phyloP scores from a whole-genome alignment of 2,888 invertebrate species.

The Bombylius discolor region DNA sequence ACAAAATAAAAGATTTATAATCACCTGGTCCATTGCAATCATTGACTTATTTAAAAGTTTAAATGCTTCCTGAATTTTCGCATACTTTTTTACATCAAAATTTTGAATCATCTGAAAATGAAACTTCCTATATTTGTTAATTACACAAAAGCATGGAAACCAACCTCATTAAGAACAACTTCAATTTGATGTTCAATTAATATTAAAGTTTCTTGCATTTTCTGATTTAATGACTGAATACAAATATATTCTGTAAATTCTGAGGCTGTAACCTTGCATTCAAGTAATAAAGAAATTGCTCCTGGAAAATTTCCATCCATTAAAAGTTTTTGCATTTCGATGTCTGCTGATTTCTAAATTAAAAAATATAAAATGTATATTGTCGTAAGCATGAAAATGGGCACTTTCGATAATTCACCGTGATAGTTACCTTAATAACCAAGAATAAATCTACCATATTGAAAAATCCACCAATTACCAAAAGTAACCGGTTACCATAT shows the following conservation, averaged over 20 bases:
- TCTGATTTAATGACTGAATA: slow-evolving; percentile 71
- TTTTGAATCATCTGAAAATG: slow-evolving; percentile 38
- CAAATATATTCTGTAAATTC: slow-evolving; percentile 82
- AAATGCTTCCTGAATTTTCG: slow-evolving; percentile 77
- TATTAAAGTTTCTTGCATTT: slow-evolving; percentile 80
- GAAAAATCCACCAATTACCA: no score
- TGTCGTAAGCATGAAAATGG: neutral
- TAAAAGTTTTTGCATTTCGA: slow-evolving; percentile 68
- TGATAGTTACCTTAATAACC: no score
- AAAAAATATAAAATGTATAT: slow-evolving; percentile 22
- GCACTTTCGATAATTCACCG: no score
- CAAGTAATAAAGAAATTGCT: slow-evolving; percentile 78
- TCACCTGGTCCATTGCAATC: slow-evolving; percentile 69
- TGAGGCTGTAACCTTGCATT: slow-evolving; percentile 74
- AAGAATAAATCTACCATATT: no score
- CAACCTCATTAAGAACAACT: slow-evolving; percentile 59
- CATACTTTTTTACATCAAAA: slow-evolving; percentile 68
- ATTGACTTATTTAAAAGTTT: slow-evolving; percentile 79
- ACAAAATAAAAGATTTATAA: neutral
- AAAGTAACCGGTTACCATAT: no score
- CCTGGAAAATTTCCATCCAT: slow-evolving; percentile 73
- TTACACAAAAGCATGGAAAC: neutral
- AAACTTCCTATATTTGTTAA: neutral
- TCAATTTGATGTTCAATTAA: slow-evolving; percentile 87
- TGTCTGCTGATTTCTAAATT: slow-evolving; percentile 61